Evolutionary conservation across 2,888 invertebrate genomes (phyloP), one percentile per base, ranked within the genome.

Genomic region (Monochamus alternatus): DNA sequence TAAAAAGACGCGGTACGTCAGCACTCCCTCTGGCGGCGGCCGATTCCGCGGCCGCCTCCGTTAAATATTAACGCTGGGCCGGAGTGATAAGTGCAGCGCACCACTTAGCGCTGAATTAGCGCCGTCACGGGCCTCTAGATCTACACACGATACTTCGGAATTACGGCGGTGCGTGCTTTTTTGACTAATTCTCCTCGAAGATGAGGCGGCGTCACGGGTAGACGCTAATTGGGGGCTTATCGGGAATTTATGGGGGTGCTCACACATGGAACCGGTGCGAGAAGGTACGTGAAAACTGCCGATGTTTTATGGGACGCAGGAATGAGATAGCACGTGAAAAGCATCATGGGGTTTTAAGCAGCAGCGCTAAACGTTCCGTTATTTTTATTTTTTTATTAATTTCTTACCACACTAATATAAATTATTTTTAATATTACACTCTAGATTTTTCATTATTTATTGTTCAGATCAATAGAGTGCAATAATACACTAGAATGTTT

Each of bases 51-150:
- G 84, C 47, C 47, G 80, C 82, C 84, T 80, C 85, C 83, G 87
- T 87, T 87, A 87, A 87, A 87, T 87, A 87, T 87, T 87, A 87
- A 87, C 85, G 85, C 87, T 87, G 87, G 85, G 84, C 85, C 85
- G 84, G 84, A 85, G 86, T 86, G 87, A 87, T 87, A 87, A 87
- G 87, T 87, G 85, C 87, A 84, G 84, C 83, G 85, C 83, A 80
- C 86, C 86, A 87, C 87, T 87, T 87, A 86, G 83, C 83, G 83
- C 80, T 83, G 85, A 86, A 86, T 86, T 86, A 86, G 84, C 85
- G 81, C 82, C 81, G 79, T 82, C 81, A 81, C 83, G 83, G 80
- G 74, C 76, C 76, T 79, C 81, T 80, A 83, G 84, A 83, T 83
- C 84, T 82, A 82, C 83, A 75, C 82, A 82, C 83, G 86, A 87